A percentile compares a stretch with the other conserved stretches of the same genome.
Conservation (phyloP, 2,797 vertebrate species). For the Phyllotis vaccarum region DNA sequence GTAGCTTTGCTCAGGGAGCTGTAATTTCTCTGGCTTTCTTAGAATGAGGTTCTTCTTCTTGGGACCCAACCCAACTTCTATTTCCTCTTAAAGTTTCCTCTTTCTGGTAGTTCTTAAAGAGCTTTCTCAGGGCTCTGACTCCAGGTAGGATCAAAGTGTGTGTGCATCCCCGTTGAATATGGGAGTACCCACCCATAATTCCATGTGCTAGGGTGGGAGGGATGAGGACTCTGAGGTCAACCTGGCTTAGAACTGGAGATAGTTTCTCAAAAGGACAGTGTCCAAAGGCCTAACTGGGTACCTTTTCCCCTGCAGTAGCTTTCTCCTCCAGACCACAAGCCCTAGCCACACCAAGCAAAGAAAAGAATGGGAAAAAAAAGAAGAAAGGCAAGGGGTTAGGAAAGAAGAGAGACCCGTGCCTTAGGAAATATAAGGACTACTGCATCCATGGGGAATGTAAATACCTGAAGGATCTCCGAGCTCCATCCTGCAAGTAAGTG, state of each 20-base stretch:
- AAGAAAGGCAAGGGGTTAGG: constrained; percentile 94
- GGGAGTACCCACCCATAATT: background rate
- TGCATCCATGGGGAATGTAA: constrained; percentile 97
- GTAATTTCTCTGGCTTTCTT: constrained; percentile 44
- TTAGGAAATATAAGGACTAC: constrained; percentile 95
- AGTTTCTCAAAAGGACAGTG: background rate
- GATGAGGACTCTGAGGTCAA: background rate
- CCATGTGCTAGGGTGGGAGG: background rate
- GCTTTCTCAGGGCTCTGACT: constrained; percentile 6
- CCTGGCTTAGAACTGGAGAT: background rate
- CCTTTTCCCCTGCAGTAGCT: constrained; percentile 89
- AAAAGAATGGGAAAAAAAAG: constrained; percentile 89
- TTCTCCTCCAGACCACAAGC: constrained; percentile 95
- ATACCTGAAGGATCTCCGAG: constrained; percentile 90
- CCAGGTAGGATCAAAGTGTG: background rate
- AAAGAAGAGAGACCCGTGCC: constrained; percentile 96
- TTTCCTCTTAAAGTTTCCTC: constrained; percentile 28
- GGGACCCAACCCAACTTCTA: background rate
- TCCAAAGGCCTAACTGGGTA: background rate
- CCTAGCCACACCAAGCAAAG: constrained; percentile 88
- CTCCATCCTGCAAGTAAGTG: constrained; percentile 95
- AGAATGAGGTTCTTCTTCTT: constrained; percentile 45
- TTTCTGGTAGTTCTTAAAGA: constrained; percentile 21
- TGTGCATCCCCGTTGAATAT: background rate
- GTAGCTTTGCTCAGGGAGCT: background rate